A percentile compares a stretch with the other conserved stretches of the same genome.
Conservation (phyloP, 2,888 invertebrate species). For the Onchidella celtica region DNA sequence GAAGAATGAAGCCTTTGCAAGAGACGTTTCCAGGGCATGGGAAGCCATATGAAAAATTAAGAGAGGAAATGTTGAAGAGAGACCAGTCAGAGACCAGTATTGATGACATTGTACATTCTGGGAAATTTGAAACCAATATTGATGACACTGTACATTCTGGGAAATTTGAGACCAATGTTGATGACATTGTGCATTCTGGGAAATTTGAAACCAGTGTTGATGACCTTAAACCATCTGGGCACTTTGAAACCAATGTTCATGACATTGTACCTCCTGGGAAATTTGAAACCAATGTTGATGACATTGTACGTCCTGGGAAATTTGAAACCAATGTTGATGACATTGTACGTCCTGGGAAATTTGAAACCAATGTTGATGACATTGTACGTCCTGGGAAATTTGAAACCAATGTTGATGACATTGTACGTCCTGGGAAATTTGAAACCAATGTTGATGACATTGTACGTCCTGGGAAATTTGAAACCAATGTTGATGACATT, state of each 20-base stretch:
- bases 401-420: conserved; percentile 3
- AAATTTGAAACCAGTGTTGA: not conserved
- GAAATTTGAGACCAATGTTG: too few species aligned
- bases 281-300: too few species aligned
- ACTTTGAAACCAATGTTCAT: not conserved
- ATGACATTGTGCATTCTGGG: not conserved
- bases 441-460: not conserved
- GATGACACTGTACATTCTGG: too few species aligned
- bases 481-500: not conserved
- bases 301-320: too few species aligned
- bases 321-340: not conserved
- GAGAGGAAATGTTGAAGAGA: too few species aligned
- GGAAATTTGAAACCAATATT: not conserved
- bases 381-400: not conserved
- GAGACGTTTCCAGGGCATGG: too few species aligned
- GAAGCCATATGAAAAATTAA: too few species aligned
- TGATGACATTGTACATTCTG: not conserved
- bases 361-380: conserved; percentile 6
- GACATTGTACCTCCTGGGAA: not conserved
- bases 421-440: not conserved
- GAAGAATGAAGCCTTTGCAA: too few species aligned
- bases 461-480: not conserved
- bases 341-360: not conserved
- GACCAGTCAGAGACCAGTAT: conserved; percentile 20
- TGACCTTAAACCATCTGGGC: not conserved